Base-by-base conservation (phyloP, 2,113 vertebrate genomes). In the Lasiurus cinereus region DNA sequence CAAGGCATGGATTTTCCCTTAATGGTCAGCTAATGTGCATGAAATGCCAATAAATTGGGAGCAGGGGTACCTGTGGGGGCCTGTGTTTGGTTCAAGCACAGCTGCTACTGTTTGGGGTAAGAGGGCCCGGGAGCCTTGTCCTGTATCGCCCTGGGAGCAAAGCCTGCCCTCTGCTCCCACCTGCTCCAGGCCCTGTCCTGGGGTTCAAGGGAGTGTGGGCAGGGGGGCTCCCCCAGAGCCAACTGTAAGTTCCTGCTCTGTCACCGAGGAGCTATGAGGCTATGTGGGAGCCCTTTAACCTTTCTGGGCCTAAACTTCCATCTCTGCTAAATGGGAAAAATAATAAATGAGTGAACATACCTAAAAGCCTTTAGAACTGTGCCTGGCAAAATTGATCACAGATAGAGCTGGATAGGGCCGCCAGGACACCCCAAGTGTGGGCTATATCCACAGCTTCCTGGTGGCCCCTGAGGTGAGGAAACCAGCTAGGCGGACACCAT, bases 41-140 rank as follows among this genome's bases (percentile, higher is more conserved):
- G 77, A 33, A 73, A 46, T 39, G 8, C 8, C 52, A 70, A 19
- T 21, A 56, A 5, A 48, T 0, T 31, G 39, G 43, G 33, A 48
- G 59, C 67, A 33, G 54, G 54, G 33, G 22, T 43, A 18, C 14
- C 31, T n/a, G 14, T 14, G n/a, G 3, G 36, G 24, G 4, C 33
- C 76, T 22, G 54, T 76, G 74, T 33, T 5, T 0, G 1, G 16
- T 3, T 73, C 46, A 1, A 0, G 8, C 36, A 29, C 5, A 2
- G 22, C 4, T 14, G 6, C 22, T 74, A 6, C 11, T 21, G 19
- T 31, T 22, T 4, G 46, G 48, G 9, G 6, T 12, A 5, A 66
- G 43, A 27, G 33, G 62, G 33, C 43, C 1, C 2, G n/a, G 33
- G n/a, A 21, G n/a, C 6, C 36, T 36, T 2, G 3, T 29, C 39